Conservation (phyloP, 2,113 vertebrate genomes). For the Vanacampus margaritifer region DNA sequence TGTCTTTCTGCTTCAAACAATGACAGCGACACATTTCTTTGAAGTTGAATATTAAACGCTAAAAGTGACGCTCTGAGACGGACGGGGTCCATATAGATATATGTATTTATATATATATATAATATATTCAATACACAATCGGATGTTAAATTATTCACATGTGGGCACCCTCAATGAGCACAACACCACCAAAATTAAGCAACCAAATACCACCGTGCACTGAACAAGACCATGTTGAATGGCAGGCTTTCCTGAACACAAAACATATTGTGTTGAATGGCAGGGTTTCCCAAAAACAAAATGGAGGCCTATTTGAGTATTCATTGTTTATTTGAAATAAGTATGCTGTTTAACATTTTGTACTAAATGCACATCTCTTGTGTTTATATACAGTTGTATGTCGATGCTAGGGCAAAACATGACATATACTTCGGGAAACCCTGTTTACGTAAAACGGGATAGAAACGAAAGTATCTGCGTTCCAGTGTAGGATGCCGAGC, state of each 20-base stretch:
- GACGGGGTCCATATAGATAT: constrained; percentile 17
- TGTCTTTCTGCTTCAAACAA: constrained; percentile 49
- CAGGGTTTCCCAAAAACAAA: background rate
- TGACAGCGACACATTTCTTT: constrained; percentile 2
- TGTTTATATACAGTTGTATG: background rate
- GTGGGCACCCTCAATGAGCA: constrained; percentile 10
- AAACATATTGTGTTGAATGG: background rate
- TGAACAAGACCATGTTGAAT: constrained; percentile 34
- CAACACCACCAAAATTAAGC: constrained; percentile 29
- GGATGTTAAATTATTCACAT: constrained; percentile 18
- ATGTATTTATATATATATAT: constrained; percentile 2
- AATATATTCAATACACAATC: constrained; percentile 12
- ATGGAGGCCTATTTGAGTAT: background rate
- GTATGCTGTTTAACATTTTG: background rate
- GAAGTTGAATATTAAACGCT: constrained; percentile 7
- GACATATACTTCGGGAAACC: constrained; percentile 1
- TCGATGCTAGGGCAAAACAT: background rate
- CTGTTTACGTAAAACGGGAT: background rate
- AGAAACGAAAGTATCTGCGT: constrained; percentile 33
- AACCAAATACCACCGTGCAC: constrained; percentile 34
- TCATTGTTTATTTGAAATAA: background rate
- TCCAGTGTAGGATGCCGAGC: constrained; percentile 34
- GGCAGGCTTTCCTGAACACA: background rate
- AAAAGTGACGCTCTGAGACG: constrained; percentile 19
- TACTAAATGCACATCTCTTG: background rate